These are phyloP conservation scores for Bombus turneri DNA, from an alignment of 1,140 invertebrate genomes.

Conservation along the genomic window DNA sequence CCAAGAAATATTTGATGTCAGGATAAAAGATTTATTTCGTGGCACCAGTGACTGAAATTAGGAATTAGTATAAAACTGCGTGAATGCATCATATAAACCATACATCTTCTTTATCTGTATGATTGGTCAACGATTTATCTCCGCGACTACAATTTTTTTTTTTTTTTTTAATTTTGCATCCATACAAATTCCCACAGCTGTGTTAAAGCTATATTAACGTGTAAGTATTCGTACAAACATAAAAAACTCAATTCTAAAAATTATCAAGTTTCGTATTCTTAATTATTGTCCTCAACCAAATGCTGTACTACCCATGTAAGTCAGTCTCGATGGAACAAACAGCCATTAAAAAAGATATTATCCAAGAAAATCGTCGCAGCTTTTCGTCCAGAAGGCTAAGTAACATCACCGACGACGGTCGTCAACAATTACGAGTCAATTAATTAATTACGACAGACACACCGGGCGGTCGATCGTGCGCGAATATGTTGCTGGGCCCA, in stretches of 20 bases:
- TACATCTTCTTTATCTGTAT: too few relatives aligned
- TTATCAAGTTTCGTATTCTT: too few relatives aligned
- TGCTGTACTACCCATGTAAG: too few relatives aligned
- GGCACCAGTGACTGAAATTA: not conserved
- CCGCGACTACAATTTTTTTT: too few relatives aligned
- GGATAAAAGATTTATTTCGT: slow-evolving; percentile 18
- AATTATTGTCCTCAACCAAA: too few relatives aligned
- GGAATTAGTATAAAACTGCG: not conserved
- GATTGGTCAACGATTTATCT: not conserved
- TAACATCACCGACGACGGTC: not conserved
- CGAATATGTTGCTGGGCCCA: not conserved
- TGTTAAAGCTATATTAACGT: too few relatives aligned
- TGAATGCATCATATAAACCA: not conserved
- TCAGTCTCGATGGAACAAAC: too few relatives aligned
- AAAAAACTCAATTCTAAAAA: too few relatives aligned
- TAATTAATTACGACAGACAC: slow-evolving; percentile 27
- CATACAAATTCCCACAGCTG: too few relatives aligned
- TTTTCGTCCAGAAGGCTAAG: not conserved
- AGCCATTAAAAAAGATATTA: not conserved
- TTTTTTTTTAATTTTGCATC: too few relatives aligned
- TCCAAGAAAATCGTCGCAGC: not conserved
- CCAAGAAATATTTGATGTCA: slow-evolving; percentile 26
- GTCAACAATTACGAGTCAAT: slow-evolving; percentile 10
- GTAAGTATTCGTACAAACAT: too few relatives aligned
- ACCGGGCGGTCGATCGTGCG: not conserved